Conservation (phyloP, 1,140 invertebrate genomes). For the Pseudomyrmex dendroicus region DNA sequence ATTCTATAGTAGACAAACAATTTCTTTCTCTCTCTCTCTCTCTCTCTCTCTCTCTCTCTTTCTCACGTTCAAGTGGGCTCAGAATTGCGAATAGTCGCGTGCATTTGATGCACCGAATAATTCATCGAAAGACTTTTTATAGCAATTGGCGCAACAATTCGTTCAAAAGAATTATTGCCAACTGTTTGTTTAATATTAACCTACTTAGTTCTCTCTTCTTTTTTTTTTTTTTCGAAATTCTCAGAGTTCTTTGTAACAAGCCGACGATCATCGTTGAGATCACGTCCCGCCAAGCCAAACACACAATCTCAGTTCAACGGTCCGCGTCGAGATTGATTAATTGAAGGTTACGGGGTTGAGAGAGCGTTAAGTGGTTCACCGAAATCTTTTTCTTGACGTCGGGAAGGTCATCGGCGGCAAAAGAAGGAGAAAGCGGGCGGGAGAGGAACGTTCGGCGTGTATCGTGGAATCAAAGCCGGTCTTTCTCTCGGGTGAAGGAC, state of each 20-base stretch:
- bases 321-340: constrained; percentile 72
- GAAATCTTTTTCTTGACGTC: constrained; percentile 67
- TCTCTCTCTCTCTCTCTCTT: too few species aligned
- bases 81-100: background rate
- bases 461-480: constrained; percentile 62
- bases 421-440: too few species aligned
- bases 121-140: too few species aligned
- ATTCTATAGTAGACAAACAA: too few species aligned
- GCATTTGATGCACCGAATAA: too few species aligned
- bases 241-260: background rate
- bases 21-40: too few species aligned
- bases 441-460: constrained; percentile 28
- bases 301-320: constrained; percentile 66
- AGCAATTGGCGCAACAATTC: too few species aligned
- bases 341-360: constrained; percentile 71
- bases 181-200: too few species aligned
- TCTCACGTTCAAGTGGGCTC: background rate
- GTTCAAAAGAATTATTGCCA: too few species aligned
- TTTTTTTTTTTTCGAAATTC: too few species aligned
- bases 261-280: background rate
- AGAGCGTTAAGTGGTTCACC: constrained; percentile 71
- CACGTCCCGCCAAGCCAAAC: constrained; percentile 14
- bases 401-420: constrained; percentile 20
- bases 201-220: too few species aligned
- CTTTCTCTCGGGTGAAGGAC: constrained; percentile 50